Percentiles rank a stretch among this genome's conserved stretches.
Evolutionary conservation across 2,888 invertebrate species (phyloP).

Genomic region (Drosophila melanosoma): DNA sequence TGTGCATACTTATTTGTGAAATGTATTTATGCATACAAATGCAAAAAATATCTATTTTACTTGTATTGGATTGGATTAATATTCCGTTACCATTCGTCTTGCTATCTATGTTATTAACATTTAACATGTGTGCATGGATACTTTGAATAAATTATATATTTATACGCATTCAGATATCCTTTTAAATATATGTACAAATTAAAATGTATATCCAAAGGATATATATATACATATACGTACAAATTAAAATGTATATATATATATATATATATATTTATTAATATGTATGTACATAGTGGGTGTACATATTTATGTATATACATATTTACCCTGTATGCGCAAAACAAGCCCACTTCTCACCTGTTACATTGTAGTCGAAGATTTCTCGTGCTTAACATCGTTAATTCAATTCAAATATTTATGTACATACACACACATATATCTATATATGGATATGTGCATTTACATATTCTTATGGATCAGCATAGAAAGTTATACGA

Average conservation of each 20-base stretch:
- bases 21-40: constrained; percentile 51
- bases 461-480: constrained; percentile 15
- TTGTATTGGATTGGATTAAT: constrained; percentile 28
- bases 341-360: constrained; percentile 73
- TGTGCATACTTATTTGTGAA: constrained; percentile 47
- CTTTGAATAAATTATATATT: constrained; percentile 4
- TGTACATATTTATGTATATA: constrained; percentile 18
- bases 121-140: constrained; percentile 7
- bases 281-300: constrained; percentile 11
- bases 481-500: constrained; percentile 4
- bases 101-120: constrained; percentile 12
- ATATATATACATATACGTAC: constrained; percentile 14
- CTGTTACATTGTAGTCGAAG: constrained; percentile 66
- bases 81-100: constrained; percentile 11
- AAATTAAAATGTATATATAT: neutral
- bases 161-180: constrained; percentile 9
- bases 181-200: neutral
- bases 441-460: neutral
- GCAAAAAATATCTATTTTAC: constrained; percentile 40
- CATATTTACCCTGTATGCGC: constrained; percentile 60
- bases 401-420: constrained; percentile 28
- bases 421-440: constrained; percentile 4
- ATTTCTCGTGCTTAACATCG: constrained; percentile 36
- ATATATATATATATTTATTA: neutral
- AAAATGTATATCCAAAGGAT: neutral